Evolutionary conservation across 1,140 invertebrate genomes (phyloP), one percentile per base, ranked within the genome.

Genomic region (Plutomurus gul): DNA sequence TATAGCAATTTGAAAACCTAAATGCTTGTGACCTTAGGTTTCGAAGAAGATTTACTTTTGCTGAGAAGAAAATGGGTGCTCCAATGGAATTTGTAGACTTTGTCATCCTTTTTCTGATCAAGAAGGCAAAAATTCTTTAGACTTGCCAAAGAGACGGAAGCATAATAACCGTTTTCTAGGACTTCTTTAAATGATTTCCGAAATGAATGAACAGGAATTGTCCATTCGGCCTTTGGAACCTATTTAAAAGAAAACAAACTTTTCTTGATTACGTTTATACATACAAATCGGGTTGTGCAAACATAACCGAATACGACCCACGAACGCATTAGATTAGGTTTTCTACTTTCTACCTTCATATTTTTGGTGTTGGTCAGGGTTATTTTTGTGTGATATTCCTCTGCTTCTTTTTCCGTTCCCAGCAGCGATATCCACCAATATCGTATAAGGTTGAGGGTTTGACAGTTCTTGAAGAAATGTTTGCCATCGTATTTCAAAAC

Each of bases 341-440:
- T 43, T 3, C 39, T 13, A 49, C n/a, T 18, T 49, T n/a, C 18
- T n/a, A 65, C 56, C 56, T 16, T 65, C 6, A 7, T n/a, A 18
- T 65, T 30, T 27, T 65, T 65, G 16, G 56, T 33, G n/a, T 36
- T 36, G 1, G 56, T 18, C 1, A 65, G 13, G 18, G 27, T 36
- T 7, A 33, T 65, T 65, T 16, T 65, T 33, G 56, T 4, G 36
- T 65, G 4, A 18, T 65, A 65, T 33, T 65, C 27, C 18, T 36
- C 16, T 16, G 56, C 56, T 3, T 82, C 74, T 7, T 82, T 75
- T 16, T 36, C 37, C 1, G 36, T 10, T 1, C 81, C 81, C 30
- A 82, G 46, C 0, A 79, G 39, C 6, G 81, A 79, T 25, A 82
- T 73, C 81, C 81, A 82, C 73, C 71, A 78, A 36, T 76, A 82